Percentiles rank a stretch among this genome's conserved stretches.
Evolutionary conservation across 2,888 invertebrate genomes (phyloP).

Genomic region (Phragmatobia fuliginosa): DNA sequence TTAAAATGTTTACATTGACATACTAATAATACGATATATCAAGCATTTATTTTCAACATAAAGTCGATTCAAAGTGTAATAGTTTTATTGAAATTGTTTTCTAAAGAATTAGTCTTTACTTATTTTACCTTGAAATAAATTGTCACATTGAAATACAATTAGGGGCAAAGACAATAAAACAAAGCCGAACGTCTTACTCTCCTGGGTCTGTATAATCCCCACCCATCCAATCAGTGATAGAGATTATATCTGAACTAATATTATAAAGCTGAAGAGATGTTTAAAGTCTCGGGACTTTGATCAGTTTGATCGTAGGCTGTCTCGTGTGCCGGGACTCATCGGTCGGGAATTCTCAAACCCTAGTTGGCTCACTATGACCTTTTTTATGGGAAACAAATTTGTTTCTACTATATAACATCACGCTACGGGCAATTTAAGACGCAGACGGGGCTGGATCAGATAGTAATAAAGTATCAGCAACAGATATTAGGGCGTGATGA

Average conservation of each 20-base stretch:
- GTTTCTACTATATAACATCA: no score
- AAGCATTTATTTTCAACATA: background rate
- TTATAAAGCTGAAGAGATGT: no score
- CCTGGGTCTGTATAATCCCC: constrained; percentile 26
- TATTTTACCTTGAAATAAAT: background rate
- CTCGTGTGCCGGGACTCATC: no score
- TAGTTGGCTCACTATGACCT: no score
- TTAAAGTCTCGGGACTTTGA: no score
- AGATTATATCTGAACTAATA: no score
- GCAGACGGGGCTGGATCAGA: no score
- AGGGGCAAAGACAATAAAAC: background rate
- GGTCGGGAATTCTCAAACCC: no score
- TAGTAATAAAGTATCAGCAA: constrained; percentile 49
- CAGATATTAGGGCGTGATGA: constrained; percentile 51
- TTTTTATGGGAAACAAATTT: no score
- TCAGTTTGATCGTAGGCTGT: no score
- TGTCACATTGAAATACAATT: no score
- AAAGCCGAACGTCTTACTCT: background rate
- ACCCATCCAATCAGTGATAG: constrained; percentile 36
- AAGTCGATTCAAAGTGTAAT: background rate
- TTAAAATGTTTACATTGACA: background rate
- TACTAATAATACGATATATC: background rate
- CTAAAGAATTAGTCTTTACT: background rate
- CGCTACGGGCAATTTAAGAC: no score
- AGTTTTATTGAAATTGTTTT: background rate